Base-by-base conservation (phyloP, 1,140 invertebrate species). In the Subanguina moxae region DNA sequence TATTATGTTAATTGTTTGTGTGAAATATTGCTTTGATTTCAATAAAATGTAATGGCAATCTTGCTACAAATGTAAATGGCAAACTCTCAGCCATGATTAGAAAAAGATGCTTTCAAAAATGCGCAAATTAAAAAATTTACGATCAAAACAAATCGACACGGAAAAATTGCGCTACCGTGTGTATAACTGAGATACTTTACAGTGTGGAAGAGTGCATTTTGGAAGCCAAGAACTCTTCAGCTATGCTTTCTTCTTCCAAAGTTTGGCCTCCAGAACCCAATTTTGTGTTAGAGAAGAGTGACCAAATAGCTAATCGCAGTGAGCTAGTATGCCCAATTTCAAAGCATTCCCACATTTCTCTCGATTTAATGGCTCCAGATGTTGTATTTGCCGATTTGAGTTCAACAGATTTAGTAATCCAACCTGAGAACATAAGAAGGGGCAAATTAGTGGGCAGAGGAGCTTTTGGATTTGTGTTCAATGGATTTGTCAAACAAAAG, bases 381-480 rank as follows among this genome's bases (percentile, higher is more conserved):
- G 61, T 77, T 87, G 87, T 92, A 42, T 93, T 97, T 76, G 85
- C 91, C 67, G 94, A 97, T 84, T 65, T 48, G 13, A 61, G 1
- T 7, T 66, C 89, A 1, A 88, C 90, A 32, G 85, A 88, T 52
- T 86, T 90, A 88, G 88, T 70, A 87, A 17, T 68, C 23, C 23
- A 57, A n/a, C n/a, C 89, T 45, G 89, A 92, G 48, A 88, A 89
- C 67, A 87, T 97, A 3, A 88, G 88, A 42, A 85, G 89, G 61
- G 91, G 90, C 0, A 88, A 67, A 85, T 92, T 80, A 84, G 77
- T 94, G n/a, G 95, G 95, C 0, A 88, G 93, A 42, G 95, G 95
- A 0, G 93, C 93, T 0, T 98, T 97, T 86, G 94, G 95, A 0
- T 94, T 95, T 82, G 95, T 98, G 0, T 94, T 94, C 82, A 89